phyloP scores from a whole-genome alignment of 2,888 invertebrate genomes.

The Chouioia cunea region DNA sequence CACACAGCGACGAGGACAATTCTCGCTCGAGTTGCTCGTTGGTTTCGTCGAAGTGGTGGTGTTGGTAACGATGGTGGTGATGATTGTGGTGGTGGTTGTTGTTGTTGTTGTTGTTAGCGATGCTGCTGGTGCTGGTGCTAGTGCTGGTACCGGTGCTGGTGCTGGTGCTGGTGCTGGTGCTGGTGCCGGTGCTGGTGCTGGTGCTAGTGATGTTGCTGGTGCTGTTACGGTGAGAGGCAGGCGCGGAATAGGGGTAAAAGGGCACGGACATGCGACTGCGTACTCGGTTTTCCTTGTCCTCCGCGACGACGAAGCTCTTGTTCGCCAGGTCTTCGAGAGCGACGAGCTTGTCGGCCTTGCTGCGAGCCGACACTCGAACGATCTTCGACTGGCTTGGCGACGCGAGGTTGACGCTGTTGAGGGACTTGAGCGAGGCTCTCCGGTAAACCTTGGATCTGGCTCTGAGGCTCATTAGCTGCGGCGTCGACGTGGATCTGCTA shows the following conservation, averaged over 20 bases:
- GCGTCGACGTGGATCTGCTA: constrained; percentile 59
- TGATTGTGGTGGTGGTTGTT: constrained; percentile 49
- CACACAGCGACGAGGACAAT: too few relatives aligned
- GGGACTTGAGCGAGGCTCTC: constrained; percentile 60
- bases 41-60: constrained; percentile 59
- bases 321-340: too few relatives aligned
- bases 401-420: constrained; percentile 29
- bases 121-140: not conserved
- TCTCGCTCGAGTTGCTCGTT: constrained; percentile 53
- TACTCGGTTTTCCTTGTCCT: too few relatives aligned
- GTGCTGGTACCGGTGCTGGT: constrained; percentile 8
- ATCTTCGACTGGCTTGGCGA: constrained; percentile 44
- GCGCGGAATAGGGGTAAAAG: too few relatives aligned
- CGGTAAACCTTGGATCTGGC: constrained; percentile 63
- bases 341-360: not conserved
- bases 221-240: too few relatives aligned
- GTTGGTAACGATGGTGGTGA: not conserved
- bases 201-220: constrained; percentile 9
- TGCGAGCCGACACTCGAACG: constrained; percentile 20
- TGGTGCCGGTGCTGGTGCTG: constrained; percentile 22
- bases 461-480: constrained; percentile 54
- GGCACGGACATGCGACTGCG: too few relatives aligned
- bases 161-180: constrained; percentile 12
- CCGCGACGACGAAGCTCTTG: too few relatives aligned
- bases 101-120: not conserved